Base-by-base conservation (phyloP, 92 coral and sea anemone genomes). In the Palythoa grandis region DNA sequence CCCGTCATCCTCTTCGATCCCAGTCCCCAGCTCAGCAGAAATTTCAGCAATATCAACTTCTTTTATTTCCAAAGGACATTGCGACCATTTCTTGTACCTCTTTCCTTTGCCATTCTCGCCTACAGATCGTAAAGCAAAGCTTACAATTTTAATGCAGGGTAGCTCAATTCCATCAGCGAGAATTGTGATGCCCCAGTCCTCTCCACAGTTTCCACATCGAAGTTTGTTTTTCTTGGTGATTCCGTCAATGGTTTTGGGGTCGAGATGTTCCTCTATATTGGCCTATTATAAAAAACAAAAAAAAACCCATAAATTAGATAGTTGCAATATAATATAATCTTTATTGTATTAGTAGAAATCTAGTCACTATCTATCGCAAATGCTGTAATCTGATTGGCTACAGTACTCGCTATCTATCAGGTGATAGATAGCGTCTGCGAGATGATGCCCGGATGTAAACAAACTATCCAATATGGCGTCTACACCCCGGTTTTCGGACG, bases 161-260 rank as follows among this genome's bases (percentile, higher is more conserved):
- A 95, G 88, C 43, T 93, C 93, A 17, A 93, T 83, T 4, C 90
- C 79, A 5, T 82, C 82, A 67, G 88, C 78, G 43, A 82, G 78
- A 40, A 93, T 94, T 7, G 89, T 88, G 20, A 86, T 91, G 11
- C 99, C 99, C 99, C 97, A 95, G 82, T 91, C 95, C 56, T 90
- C 98, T 3, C 72, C 84, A 67, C 98, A 96, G 11, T 78, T 50
- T 11, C 79, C 86, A 68, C 98, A 96, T 53, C 39, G 86, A 29
- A 93, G 88, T 65, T 82, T 86, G 76, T 92, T 89, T 66, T 70
- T 91, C 91, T 92, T 91, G 4, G 78, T 88, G 8, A 96, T 61
- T 53, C 82, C 95, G 78, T 91, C 92, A 39, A 94, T 87, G 3
- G 48, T 70, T 83, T 85, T 89, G 22, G 85, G 85, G 0, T 66